phyloP scores from a whole-genome alignment of 2,888 invertebrate species.

The Caenorhabditis doughertyi region DNA sequence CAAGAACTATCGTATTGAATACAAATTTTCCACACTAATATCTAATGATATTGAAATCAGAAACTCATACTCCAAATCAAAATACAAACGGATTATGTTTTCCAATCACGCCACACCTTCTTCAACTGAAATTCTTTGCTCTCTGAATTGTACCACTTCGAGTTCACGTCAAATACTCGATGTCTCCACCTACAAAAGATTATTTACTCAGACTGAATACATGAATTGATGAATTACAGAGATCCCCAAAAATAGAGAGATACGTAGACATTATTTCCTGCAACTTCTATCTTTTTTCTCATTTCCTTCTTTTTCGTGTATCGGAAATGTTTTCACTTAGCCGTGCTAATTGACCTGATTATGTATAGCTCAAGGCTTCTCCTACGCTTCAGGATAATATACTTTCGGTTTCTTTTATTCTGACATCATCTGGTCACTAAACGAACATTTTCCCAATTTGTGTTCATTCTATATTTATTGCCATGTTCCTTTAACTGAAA shows the following conservation, averaged over 20 bases:
- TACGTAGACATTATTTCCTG: not conserved
- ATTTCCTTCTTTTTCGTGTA: not conserved
- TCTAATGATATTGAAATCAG: too few relatives aligned
- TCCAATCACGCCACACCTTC: too few relatives aligned
- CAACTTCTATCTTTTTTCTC: not conserved
- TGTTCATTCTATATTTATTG: conserved; percentile 16
- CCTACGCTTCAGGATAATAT: conserved; percentile 7
- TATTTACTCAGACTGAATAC: conserved; percentile 35
- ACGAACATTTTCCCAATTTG: not conserved
- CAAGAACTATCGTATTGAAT: too few relatives aligned
- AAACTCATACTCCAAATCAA: too few relatives aligned
- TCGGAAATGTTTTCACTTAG: conserved; percentile 4
- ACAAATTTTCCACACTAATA: too few relatives aligned
- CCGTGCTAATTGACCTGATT: conserved; percentile 49
- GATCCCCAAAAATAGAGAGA: not conserved
- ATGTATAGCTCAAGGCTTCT: conserved; percentile 39
- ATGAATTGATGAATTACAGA: conserved; percentile 12
- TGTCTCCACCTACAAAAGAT: not conserved
- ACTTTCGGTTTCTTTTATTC: not conserved
- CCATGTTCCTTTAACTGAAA: not conserved
- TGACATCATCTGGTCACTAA: conserved; percentile 18
- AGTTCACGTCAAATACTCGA: too few relatives aligned
- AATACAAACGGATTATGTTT: too few relatives aligned
- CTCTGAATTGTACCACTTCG: too few relatives aligned
- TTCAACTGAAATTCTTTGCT: too few relatives aligned